Evolutionary conservation across 2,113 vertebrate genomes (phyloP), one percentile per base, ranked within the genome.

Genomic region (Chrysemys picta): DNA sequence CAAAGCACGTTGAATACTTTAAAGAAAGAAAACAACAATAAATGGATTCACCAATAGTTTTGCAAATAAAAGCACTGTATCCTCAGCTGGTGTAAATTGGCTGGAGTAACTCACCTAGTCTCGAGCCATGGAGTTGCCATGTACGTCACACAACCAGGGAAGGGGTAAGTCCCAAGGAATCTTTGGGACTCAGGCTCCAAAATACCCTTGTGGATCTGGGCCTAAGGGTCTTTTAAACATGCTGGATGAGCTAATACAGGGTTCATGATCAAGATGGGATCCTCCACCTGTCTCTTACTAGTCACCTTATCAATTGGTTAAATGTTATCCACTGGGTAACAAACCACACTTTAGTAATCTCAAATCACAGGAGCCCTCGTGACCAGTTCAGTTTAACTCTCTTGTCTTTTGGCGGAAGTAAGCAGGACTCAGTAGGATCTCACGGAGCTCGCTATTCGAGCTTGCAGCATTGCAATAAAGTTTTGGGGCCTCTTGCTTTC

Each of bases 81-180:
- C 1, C 10, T 42, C 22, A 17, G 57, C 75, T 69, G 16, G 54
- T 0, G 1, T 11, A 3, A 24, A 35, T 6, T 53, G 7, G 24
- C 29, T 4, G 78, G 54, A 19, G 25, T 31, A 27, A 38, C 56
- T 25, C 69, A 11, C 4, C 72, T 35, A n/a, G 0, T 0, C 22
- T 24, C 45, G 59, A 49, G 25, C 16, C 8, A 79, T 35, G 83
- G 25, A 2, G 52, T 50, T 42, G 42, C 6, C 19, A 4, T n/a
- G 45, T 11, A 35, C 19, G 1, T 21, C 4, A 6, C 14, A 17
- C 27, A 31, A 27, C 19, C 27, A 10, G 16, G 29, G 38, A 31
- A 16, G 6, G 27, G 21, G 11, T 27, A 59, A 59, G 11, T 59
- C 57, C 57, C 27, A 62, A 2, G 57, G 27, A 62, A 62, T 62